A percentile compares a stretch with the other conserved stretches of the same genome.
These are phyloP conservation scores for Poeciliopsis retropinna DNA, from an alignment of 2,113 vertebrate species.

Conservation along the genomic window DNA sequence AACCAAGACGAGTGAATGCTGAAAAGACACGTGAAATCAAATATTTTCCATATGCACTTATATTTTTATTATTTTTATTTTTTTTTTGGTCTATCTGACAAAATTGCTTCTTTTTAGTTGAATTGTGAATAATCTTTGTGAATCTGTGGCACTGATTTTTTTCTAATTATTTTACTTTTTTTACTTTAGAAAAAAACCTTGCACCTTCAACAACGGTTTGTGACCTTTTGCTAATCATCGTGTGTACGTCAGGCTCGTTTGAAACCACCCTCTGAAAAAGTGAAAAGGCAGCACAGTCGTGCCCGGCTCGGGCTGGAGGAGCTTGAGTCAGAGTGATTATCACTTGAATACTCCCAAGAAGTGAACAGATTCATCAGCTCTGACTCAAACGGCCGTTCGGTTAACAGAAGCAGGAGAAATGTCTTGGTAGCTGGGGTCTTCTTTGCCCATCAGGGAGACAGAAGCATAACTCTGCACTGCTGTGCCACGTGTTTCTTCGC, in stretches of 20 bases:
- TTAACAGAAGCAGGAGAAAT: not conserved
- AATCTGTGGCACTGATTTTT: too few species aligned
- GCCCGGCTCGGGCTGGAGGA: not conserved
- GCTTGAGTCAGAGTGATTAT: constrained; percentile 16
- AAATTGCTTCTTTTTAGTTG: too few species aligned
- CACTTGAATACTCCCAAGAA: constrained; percentile 7
- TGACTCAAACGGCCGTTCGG: constrained; percentile 9
- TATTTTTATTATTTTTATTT: too few species aligned
- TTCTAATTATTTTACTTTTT: too few species aligned
- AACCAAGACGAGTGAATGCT: too few species aligned
- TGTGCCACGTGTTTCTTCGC: constrained; percentile 5
- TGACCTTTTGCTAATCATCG: too few species aligned
- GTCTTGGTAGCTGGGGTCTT: not conserved
- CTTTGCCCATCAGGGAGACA: not conserved
- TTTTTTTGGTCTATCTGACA: too few species aligned
- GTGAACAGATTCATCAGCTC: constrained; percentile 9
- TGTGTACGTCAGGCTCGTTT: too few species aligned
- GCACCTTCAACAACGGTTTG: too few species aligned
- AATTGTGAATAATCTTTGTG: too few species aligned
- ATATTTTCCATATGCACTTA: not conserved
- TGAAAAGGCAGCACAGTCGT: not conserved
- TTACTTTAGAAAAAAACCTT: too few species aligned
- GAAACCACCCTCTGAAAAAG: not conserved
- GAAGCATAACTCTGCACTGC: constrained; percentile 3
- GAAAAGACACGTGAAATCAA: not conserved